Conservation (phyloP, 2,888 invertebrate species). For the Stegana nigrithorax region DNA sequence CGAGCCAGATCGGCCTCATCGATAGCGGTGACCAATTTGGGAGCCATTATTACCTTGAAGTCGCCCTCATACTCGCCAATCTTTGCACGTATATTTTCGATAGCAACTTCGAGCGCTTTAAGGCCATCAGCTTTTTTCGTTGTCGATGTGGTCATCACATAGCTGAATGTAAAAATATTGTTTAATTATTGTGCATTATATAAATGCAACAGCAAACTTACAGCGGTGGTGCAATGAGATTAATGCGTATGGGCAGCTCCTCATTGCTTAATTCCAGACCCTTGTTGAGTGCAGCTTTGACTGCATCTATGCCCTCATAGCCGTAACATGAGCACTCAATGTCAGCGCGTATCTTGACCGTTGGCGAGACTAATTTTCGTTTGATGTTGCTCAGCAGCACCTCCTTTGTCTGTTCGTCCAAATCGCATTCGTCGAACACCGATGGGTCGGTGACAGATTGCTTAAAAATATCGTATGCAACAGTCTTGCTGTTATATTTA, state of each 20-base stretch:
- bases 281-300: conserved; percentile 89
- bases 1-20: conserved; percentile 96
- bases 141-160: conserved; percentile 97
- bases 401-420: conserved; percentile 92
- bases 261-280: conserved; percentile 92
- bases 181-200: neutral
- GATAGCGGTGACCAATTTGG: conserved; percentile 97
- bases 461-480: conserved; percentile 98
- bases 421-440: conserved; percentile 93
- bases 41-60: conserved; percentile 95
- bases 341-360: conserved; percentile 94
- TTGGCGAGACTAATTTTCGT: conserved; percentile 95
- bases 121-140: conserved; percentile 95
- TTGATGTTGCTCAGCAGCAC: conserved; percentile 94
- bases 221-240: conserved; percentile 97
- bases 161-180: conserved; percentile 45
- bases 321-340: conserved; percentile 95
- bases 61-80: conserved; percentile 89
- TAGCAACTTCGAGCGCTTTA: conserved; percentile 88
- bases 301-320: conserved; percentile 99
- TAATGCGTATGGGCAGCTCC: conserved; percentile 97
- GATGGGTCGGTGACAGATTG: conserved; percentile 96
- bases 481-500: conserved; percentile 95
- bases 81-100: conserved; percentile 85
- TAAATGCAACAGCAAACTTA: conserved; percentile 65